Conservation (phyloP, 1,140 invertebrate species). For the Lepidurus apus region DNA sequence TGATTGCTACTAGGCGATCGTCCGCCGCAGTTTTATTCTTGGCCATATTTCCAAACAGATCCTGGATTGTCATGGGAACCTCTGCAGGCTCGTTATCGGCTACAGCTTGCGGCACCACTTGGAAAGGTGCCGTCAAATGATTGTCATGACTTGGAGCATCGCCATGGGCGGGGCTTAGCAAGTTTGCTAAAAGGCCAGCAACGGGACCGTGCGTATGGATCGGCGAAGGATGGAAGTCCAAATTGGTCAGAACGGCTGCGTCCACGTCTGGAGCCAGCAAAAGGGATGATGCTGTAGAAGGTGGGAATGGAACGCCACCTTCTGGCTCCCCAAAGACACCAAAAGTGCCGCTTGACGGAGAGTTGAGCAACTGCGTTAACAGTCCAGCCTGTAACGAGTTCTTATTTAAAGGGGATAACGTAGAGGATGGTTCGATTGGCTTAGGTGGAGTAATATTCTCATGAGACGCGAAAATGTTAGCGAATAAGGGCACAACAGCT, state of each 20-base stretch:
- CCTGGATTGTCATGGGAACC: not conserved
- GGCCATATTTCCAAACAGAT: not conserved
- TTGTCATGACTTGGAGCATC: not conserved
- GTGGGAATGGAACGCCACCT: not conserved
- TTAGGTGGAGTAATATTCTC: not conserved
- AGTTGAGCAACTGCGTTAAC: not conserved
- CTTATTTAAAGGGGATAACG: not conserved
- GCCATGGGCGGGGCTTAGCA: not conserved
- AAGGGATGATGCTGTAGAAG: not conserved
- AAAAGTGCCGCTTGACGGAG: constrained; percentile 1
- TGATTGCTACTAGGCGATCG: not conserved
- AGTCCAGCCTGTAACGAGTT: not conserved
- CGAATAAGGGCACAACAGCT: not conserved
- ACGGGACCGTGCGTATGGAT: not conserved
- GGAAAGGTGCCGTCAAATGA: not conserved
- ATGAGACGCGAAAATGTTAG: not conserved
- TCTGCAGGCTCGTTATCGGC: not conserved
- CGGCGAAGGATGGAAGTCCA: not conserved
- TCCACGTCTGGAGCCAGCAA: not conserved
- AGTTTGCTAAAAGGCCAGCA: not conserved
- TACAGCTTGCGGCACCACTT: not conserved
- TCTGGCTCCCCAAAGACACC: not conserved
- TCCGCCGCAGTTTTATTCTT: not conserved
- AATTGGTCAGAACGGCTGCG: not conserved
- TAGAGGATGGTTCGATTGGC: not conserved